Percentiles rank a stretch among this genome's conserved stretches.
Conservation (phyloP, 2,113 vertebrate genomes). For the Cynoglossus semilaevis region DNA sequence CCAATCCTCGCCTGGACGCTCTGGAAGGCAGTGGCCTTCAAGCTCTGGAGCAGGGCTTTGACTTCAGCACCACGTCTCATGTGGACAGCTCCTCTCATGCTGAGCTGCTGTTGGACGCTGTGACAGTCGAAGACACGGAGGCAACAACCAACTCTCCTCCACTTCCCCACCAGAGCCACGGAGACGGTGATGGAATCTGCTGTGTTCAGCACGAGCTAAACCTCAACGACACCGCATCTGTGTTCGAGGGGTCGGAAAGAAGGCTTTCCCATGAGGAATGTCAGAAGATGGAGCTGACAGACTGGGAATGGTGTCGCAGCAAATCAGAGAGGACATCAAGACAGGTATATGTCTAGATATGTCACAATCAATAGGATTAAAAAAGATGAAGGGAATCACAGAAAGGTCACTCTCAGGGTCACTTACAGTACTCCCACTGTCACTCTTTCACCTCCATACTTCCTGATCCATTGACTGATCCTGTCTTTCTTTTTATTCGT, state of each 20-base stretch:
- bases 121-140: constrained; percentile 32
- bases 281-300: constrained; percentile 82
- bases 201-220: constrained; percentile 60
- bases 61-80: constrained; percentile 76
- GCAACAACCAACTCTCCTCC: constrained; percentile 37
- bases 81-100: constrained; percentile 75
- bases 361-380: too few species aligned
- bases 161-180: constrained; percentile 39
- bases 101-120: constrained; percentile 62
- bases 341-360: constrained; percentile 79
- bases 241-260: constrained; percentile 81
- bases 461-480: too few species aligned
- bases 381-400: too few species aligned
- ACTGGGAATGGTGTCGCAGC: constrained; percentile 98
- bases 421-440: too few species aligned
- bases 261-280: constrained; percentile 84
- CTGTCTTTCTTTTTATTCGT: too few species aligned
- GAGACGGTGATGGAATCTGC: constrained; percentile 46
- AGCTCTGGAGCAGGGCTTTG: constrained; percentile 56
- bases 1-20: constrained; percentile 46
- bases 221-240: constrained; percentile 48
- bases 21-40: constrained; percentile 54
- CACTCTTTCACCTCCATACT: too few species aligned
- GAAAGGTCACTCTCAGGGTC: too few species aligned
- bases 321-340: constrained; percentile 92